phyloP scores from a whole-genome alignment of 1,140 invertebrate genomes.

The Brachionus angularis region DNA sequence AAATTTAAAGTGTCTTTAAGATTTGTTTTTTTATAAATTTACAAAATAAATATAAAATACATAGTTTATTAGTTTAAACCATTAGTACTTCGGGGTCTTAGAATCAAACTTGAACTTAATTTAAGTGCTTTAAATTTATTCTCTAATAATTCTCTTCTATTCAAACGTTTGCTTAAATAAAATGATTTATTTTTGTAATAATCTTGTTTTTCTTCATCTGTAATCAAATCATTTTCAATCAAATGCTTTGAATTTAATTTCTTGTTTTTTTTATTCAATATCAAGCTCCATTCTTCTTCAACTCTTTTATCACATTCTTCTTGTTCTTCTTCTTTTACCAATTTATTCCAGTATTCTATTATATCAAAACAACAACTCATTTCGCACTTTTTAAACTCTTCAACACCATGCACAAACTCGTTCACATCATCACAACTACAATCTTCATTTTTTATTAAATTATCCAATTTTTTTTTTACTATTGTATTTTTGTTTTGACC shows the following conservation, averaged over 20 bases:
- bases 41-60: no score
- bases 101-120: conserved; percentile 33
- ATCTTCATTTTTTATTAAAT: not conserved
- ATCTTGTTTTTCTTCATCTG: conserved; percentile 32
- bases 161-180: conserved; percentile 17
- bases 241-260: no score
- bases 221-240: no score
- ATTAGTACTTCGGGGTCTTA: no score
- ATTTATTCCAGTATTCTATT: conserved; percentile 24
- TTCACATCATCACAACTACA: conserved; percentile 18
- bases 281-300: conserved; percentile 2
- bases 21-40: no score
- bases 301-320: no score
- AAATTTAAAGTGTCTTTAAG: no score
- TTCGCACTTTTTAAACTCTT: not conserved
- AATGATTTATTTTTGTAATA: conserved; percentile 22
- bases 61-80: no score
- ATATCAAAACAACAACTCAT: conserved; percentile 37
- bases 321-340: conserved; percentile 8
- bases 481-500: no score
- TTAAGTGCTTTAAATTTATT: conserved; percentile 11
- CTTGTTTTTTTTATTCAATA: not conserved
- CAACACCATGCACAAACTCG: conserved; percentile 9
- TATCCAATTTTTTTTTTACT: no score
- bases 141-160: not conserved